phyloP scores from a whole-genome alignment of 2,888 invertebrate genomes.

The Colostygia pectinataria region DNA sequence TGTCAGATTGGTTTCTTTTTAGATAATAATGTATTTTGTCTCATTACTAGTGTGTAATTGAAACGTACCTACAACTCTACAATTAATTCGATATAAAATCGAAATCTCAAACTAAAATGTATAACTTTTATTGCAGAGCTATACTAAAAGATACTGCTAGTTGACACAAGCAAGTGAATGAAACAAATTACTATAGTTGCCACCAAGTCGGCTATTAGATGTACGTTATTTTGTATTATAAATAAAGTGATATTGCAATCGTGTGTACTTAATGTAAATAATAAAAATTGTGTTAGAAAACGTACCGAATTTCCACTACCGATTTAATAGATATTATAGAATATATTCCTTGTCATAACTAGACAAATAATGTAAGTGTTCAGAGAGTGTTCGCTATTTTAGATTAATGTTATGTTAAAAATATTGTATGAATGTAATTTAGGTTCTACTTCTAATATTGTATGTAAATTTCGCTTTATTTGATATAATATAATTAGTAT shows the following conservation, averaged over 20 bases:
- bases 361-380: slow-evolving; percentile 66
- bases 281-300: slow-evolving; percentile 55
- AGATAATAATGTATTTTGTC: slow-evolving; percentile 1
- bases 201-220: slow-evolving; percentile 63
- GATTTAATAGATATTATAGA: slow-evolving; percentile 53
- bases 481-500: slow-evolving; percentile 76
- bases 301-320: slow-evolving; percentile 78
- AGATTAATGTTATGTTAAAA: slow-evolving; percentile 51
- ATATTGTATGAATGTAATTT: slow-evolving; percentile 69
- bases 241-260: slow-evolving; percentile 68
- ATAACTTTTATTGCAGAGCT: slow-evolving; percentile 23
- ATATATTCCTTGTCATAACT: slow-evolving; percentile 63
- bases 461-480: slow-evolving; percentile 77
- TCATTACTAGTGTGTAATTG: slow-evolving; percentile 4
- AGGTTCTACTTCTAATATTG: slow-evolving; percentile 59
- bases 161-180: slow-evolving; percentile 23
- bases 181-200: slow-evolving; percentile 47
- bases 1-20: neutral
- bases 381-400: slow-evolving; percentile 75
- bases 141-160: slow-evolving; percentile 15
- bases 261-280: slow-evolving; percentile 76
- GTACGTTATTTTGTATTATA: slow-evolving; percentile 47
- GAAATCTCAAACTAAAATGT: neutral
- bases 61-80: neutral
- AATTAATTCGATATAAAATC: neutral